Conservation (phyloP, 2,888 invertebrate species). For the Agonopterix alstromeriana region DNA sequence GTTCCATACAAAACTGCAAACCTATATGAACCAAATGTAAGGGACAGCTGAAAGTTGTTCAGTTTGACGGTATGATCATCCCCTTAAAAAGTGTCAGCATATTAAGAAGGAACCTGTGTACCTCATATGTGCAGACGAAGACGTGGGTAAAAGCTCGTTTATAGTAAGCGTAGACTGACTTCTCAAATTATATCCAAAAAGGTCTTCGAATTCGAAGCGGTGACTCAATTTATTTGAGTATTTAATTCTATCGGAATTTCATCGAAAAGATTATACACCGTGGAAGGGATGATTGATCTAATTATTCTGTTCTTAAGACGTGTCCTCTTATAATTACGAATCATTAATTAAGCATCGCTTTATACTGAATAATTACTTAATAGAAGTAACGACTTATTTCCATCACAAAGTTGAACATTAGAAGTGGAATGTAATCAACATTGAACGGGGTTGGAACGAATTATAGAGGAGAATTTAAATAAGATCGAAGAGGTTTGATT, state of each 20-base stretch:
- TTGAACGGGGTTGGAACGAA: slow-evolving; percentile 55
- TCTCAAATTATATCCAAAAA: slow-evolving; percentile 39
- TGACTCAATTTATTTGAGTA: slow-evolving; percentile 46
- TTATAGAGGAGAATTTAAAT: slow-evolving; percentile 55
- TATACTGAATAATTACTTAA: slow-evolving; percentile 74
- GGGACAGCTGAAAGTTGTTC: too few relatives aligned
- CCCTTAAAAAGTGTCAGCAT: too few relatives aligned
- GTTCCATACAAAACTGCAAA: too few relatives aligned
- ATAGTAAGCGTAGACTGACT: neutral
- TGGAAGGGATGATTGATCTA: slow-evolving; percentile 70
- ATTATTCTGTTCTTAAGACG: slow-evolving; percentile 70
- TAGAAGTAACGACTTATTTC: slow-evolving; percentile 74
- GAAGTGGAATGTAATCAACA: slow-evolving; percentile 61
- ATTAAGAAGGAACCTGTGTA: too few relatives aligned
- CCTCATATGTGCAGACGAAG: too few relatives aligned
- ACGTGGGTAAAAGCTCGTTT: too few relatives aligned
- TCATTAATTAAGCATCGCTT: slow-evolving; percentile 75
- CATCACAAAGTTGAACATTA: slow-evolving; percentile 54
- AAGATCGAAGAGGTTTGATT: slow-evolving; percentile 28
- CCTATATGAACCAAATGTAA: too few relatives aligned
- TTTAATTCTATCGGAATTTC: slow-evolving; percentile 67
- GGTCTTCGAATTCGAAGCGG: slow-evolving; percentile 52
- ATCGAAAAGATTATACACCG: slow-evolving; percentile 69
- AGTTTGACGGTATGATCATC: too few relatives aligned
- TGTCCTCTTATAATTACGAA: slow-evolving; percentile 75